These are phyloP conservation scores for Bruchidius siliquastri DNA, from an alignment of 2,888 invertebrate species.

Conservation along the genomic window DNA sequence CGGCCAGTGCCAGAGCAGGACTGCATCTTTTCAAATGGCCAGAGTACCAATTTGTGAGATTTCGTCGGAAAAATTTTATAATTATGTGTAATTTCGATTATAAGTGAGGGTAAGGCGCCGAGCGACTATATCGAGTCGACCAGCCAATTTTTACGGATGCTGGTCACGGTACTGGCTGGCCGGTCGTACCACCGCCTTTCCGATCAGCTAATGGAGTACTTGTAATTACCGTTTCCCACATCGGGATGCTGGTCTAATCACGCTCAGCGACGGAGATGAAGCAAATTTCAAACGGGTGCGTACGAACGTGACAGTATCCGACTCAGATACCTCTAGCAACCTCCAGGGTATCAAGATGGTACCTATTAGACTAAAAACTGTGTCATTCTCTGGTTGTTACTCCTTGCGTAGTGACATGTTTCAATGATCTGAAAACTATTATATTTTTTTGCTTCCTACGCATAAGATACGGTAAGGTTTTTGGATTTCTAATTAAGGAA, in stretches of 20 bases:
- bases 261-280: conserved; percentile 13
- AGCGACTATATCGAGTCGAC: conserved; percentile 17
- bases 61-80: conserved; percentile 40
- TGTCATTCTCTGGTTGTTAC: too few species aligned
- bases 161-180: conserved; percentile 18
- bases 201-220: conserved; percentile 38
- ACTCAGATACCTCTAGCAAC: too few species aligned
- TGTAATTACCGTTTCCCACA: conserved; percentile 49
- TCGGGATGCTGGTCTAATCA: conserved; percentile 43
- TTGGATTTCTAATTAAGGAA: too few species aligned
- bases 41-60: conserved; percentile 29
- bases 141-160: conserved; percentile 27
- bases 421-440: too few species aligned
- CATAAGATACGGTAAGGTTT: too few species aligned
- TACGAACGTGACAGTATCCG: neutral
- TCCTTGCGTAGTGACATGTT: too few species aligned
- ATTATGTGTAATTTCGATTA: conserved; percentile 48
- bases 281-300: neutral
- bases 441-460: too few species aligned
- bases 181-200: conserved; percentile 5
- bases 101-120: conserved; percentile 40
- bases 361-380: too few species aligned
- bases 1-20: conserved; percentile 2
- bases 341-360: too few species aligned
- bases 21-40: conserved; percentile 31